Evolutionary conservation across 2,113 vertebrate genomes (phyloP), one percentile per base, ranked within the genome.

Genomic region (Mixornis gularis): DNA sequence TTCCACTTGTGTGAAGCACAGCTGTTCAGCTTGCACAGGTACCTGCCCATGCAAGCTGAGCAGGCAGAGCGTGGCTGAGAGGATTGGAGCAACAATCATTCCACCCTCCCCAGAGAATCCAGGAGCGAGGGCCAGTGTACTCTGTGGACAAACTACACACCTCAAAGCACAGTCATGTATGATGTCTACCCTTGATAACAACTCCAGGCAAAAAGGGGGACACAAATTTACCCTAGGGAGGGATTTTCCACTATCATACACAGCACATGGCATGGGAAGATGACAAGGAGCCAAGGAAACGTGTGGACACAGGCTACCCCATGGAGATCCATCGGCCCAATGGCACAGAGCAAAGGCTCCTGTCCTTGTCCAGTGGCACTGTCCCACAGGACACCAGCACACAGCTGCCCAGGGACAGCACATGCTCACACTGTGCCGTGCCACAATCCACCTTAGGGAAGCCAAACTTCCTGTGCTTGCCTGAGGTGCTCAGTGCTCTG

Each of bases 341-440:
- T 0, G 12, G 19, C 0, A 0, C 62, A 49, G 32, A 29, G 60
- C 25, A 46, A 24, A n/a, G 25, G 32, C 30, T 58, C 32, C 58
- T 38, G 38, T 43, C 56, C 25, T 49, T 49, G 36, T 14, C 0
- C 0, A 30, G 48, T 10, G 21, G 27, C 34, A 26, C 52, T 25
- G 25, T 4, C 24, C 46, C 7, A 7, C 8, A 8, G 27, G 24
- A 43, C 13, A 14, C 21, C 49, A 46, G 32, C 58, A 63, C 41
- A 40, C 26, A 46, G 30, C 64, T 72, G 25, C 25, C 0, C 1
- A 85, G 53, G 48, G 29, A 25, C 66, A 58, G 51, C n/a, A 22
- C 25, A 4, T 0, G 0, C 27, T 55, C 19, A 22, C 1, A 0
- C 8, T 6, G 21, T n/a, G 56, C 63, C 49, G 19, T 0, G 0